Base-by-base conservation (phyloP, 2,888 invertebrate species). In the Acanthosepion esculentum region DNA sequence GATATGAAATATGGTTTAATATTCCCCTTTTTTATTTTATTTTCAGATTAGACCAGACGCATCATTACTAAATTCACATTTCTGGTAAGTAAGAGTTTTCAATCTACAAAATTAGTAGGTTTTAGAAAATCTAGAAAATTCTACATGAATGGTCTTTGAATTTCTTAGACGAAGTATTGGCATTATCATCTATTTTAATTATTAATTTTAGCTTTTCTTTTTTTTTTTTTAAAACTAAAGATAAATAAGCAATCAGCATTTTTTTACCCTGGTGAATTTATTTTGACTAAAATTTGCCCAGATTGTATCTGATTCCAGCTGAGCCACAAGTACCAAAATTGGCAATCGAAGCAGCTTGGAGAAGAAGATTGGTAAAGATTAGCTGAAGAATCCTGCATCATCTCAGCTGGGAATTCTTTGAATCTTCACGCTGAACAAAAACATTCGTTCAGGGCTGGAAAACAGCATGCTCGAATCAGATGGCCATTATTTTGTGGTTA, bases 31-130 rank as follows among this genome's bases (percentile, higher is more conserved):
- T 91, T 94, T 93, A 92, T 91, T 94, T 94, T 23, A 93, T 91
- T 96, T 96, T 94, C 95, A 98, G 98, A 98, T 99, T 94, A 98
- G 98, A 96, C 98, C 99, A 0, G 99, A 99, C 98, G 98, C 99
- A 20, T 97, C 98, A 48, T 98, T 98, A 96, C 98, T 99, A 50
- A 99, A 99, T 98, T 99, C 99, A 94, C 98, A 98, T 64, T 99
- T 99, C 98, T 99, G 99, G 99, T 99, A 98, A 98, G 98, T 97
- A 48, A 48, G 4, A 23, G 18, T 18, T 92, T 92, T 92, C 8
- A 26, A 48, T 48, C 48, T 23, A 20, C 23, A 23, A 20, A 59
- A 59, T 59, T 20, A 20, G 15, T 15, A 23, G 4, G 6, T 59
- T 59, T 23, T 41, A 29, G 6, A 94, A 15, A 29, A 26, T 59